These are phyloP conservation scores for Diprion similis DNA, from an alignment of 1,140 invertebrate genomes.

Conservation along the genomic window DNA sequence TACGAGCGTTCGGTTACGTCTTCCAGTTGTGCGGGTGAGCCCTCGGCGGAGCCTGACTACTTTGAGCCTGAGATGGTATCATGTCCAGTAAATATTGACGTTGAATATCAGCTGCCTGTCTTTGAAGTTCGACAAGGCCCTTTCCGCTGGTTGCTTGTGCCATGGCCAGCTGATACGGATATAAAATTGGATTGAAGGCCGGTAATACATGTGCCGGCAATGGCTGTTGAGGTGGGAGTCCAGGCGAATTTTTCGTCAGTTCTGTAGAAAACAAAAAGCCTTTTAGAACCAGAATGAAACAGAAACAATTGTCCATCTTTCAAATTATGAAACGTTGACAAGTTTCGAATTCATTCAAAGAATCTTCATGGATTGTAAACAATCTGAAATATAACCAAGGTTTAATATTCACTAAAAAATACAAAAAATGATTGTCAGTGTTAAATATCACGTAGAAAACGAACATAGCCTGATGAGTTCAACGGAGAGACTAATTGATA, in stretches of 20 bases:
- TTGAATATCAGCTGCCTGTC: constrained; percentile 86
- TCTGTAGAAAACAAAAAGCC: constrained; percentile 41
- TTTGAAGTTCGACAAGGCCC: constrained; percentile 76
- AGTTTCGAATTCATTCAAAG: too few species aligned
- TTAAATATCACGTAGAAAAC: too few species aligned
- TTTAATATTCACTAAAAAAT: too few species aligned
- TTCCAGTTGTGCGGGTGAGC: constrained; percentile 62
- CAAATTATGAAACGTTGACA: too few species aligned
- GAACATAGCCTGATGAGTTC: too few species aligned
- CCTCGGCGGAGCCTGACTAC: constrained; percentile 53
- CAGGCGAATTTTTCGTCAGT: constrained; percentile 63
- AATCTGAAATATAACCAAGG: too few species aligned
- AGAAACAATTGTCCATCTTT: too few species aligned
- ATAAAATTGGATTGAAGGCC: constrained; percentile 83
- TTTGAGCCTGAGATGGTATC: constrained; percentile 76
- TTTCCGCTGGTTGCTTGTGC: constrained; percentile 71
- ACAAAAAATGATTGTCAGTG: too few species aligned
- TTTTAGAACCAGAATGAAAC: not conserved
- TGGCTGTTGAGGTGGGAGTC: constrained; percentile 67
- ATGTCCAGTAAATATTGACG: constrained; percentile 96
- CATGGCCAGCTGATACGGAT: constrained; percentile 87
- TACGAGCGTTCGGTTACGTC: constrained; percentile 53
- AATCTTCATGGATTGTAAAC: too few species aligned
- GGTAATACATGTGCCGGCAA: constrained; percentile 80
- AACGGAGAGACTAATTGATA: not conserved